Percentiles rank a stretch among this genome's conserved stretches.
Evolutionary conservation across 2,113 vertebrate species (phyloP).

Genomic region (Alethe castanea): DNA sequence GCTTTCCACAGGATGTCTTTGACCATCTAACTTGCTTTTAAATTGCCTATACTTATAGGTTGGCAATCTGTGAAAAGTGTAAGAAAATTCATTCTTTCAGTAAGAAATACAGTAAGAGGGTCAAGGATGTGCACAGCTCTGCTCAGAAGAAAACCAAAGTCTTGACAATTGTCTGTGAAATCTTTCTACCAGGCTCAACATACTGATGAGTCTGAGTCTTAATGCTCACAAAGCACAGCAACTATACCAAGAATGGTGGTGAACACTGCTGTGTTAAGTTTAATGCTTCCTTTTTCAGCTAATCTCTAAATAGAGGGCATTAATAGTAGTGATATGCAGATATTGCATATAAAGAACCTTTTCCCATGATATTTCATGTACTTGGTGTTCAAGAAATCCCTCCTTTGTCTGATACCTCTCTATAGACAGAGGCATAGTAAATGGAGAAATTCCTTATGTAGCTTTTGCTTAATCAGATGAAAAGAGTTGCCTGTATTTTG

Average conservation of each 20-base stretch:
- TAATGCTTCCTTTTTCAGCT: background rate
- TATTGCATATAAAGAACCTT: background rate
- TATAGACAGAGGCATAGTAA: background rate
- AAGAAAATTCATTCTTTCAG: background rate
- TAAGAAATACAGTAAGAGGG: background rate
- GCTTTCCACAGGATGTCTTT: background rate
- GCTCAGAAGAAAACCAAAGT: background rate
- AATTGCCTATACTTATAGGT: background rate
- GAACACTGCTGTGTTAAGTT: background rate
- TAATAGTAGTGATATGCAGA: background rate
- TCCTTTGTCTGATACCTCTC: background rate
- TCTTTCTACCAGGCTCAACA: background rate
- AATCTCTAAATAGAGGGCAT: background rate
- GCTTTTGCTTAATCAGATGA: background rate
- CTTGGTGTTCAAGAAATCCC: background rate
- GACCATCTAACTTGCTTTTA: background rate
- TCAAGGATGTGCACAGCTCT: background rate
- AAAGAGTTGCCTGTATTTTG: background rate
- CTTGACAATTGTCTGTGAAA: background rate
- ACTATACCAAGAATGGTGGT: background rate
- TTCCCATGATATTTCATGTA: background rate
- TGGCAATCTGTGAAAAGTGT: background rate
- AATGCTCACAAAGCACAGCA: background rate
- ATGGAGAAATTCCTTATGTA: background rate
- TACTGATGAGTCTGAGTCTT: background rate